A percentile compares a stretch with the other conserved stretches of the same genome.
phyloP scores from a whole-genome alignment of 2,113 vertebrate species.

The Semnopithecus entellus region DNA sequence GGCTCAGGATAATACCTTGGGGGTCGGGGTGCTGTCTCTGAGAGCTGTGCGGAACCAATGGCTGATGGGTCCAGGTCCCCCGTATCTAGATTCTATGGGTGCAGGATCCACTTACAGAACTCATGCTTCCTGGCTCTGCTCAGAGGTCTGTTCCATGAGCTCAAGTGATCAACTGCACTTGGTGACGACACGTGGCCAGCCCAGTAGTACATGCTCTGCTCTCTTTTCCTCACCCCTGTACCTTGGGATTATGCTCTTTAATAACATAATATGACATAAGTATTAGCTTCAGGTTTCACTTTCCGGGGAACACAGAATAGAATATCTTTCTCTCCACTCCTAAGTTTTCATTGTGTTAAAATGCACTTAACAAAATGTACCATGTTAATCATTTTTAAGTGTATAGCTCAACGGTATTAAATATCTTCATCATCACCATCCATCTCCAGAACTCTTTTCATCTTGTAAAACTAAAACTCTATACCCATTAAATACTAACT shows the following conservation, averaged over 20 bases:
- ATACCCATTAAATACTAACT: neutral
- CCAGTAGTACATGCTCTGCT: neutral
- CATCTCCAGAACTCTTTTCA: neutral
- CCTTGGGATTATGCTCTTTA: neutral
- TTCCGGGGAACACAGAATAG: neutral
- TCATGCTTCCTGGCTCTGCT: neutral
- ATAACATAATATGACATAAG: neutral
- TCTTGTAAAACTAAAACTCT: neutral
- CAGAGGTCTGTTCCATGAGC: neutral
- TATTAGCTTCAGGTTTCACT: neutral
- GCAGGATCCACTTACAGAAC: neutral
- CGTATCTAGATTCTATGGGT: neutral
- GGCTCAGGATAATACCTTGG: neutral
- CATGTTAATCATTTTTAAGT: neutral
- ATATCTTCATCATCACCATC: neutral
- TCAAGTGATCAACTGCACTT: neutral
- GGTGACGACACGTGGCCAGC: neutral
- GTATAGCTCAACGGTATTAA: neutral
- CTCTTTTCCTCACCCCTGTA: neutral
- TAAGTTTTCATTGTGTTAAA: neutral
- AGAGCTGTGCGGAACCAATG: neutral
- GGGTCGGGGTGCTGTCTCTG: neutral
- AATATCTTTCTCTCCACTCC: neutral
- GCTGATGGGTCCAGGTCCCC: neutral
- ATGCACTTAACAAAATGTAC: neutral